These are phyloP conservation scores for Marmota flaviventris DNA, from an alignment of 2,113 vertebrate genomes.

Conservation along the genomic window DNA sequence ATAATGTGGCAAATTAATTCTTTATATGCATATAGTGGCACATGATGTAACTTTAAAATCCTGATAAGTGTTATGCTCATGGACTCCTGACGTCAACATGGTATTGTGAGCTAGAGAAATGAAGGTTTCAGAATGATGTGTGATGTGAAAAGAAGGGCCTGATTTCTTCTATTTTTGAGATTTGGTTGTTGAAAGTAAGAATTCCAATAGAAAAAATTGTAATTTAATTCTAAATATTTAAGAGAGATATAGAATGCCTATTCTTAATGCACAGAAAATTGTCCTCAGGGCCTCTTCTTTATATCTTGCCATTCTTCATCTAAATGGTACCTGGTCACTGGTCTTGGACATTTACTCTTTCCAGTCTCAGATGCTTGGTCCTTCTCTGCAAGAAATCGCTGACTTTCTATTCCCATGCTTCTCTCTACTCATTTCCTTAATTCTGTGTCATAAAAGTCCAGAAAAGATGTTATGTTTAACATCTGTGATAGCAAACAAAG, in stretches of 20 bases:
- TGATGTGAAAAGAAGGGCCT: neutral
- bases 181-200: neutral
- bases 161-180: neutral
- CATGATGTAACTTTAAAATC: neutral
- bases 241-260: neutral
- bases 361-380: neutral
- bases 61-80: neutral
- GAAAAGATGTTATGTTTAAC: neutral
- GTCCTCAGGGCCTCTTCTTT: too few relatives aligned
- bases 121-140: neutral
- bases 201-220: neutral
- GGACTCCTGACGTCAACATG: neutral
- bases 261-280: neutral
- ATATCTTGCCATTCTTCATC: accelerated
- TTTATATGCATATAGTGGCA: neutral
- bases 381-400: neutral
- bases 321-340: accelerated
- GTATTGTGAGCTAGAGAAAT: neutral
- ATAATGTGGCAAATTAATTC: neutral
- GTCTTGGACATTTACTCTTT: neutral
- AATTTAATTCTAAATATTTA: neutral
- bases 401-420: neutral
- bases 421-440: neutral
- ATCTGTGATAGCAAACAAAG: neutral
- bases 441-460: neutral